Evolutionary conservation across 2,113 vertebrate genomes (phyloP), one percentile per base, ranked within the genome.

Genomic region (Engystomops pustulosus): DNA sequence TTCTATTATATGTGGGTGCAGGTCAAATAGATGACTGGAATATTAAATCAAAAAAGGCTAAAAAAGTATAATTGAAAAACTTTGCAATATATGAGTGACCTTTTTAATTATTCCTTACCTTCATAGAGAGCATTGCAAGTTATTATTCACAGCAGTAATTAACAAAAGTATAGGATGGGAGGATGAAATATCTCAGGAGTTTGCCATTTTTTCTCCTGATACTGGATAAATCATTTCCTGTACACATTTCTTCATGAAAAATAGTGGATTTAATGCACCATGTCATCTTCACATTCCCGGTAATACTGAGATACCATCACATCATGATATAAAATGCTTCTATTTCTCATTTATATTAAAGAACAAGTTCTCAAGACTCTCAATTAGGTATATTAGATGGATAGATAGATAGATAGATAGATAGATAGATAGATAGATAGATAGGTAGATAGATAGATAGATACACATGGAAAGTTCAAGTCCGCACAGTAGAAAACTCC

Each of bases 81-180:
- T 60, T 44, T 15, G 32, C 58, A 79, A 67, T 67, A 45, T 45
- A 11, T 67, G 58, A 79, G 27, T 65, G 55, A 79, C 58, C 53
- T 79, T 79, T 49, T n/a, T 49, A 68, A 80, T 68, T 70, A 36
- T 69, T 53, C 7, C 65, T 34, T 53, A 41, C 36, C 11, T 78
- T 84, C 34, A 47, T 41, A 55, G 49, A n/a, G 47, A 68, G 10
- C 32, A 38, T 45, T 36, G 23, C 27, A 53, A 49, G 70, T 17
- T 30, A 84, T 84, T 76, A 65, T 60, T 83, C 55, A 76, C 38
- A n/a, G 82, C 47, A 62, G 58, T 69, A 53, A 84, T 84, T 84
- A 77, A 23, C n/a, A 18, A 68, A 84, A 77, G 45, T 77, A 84
- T 51, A 23, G 11, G 25, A 14, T 23, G 11, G 45, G 49, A 77